Conservation (phyloP, 1,140 invertebrate species). For the Pseudomyrmex pallidus region DNA sequence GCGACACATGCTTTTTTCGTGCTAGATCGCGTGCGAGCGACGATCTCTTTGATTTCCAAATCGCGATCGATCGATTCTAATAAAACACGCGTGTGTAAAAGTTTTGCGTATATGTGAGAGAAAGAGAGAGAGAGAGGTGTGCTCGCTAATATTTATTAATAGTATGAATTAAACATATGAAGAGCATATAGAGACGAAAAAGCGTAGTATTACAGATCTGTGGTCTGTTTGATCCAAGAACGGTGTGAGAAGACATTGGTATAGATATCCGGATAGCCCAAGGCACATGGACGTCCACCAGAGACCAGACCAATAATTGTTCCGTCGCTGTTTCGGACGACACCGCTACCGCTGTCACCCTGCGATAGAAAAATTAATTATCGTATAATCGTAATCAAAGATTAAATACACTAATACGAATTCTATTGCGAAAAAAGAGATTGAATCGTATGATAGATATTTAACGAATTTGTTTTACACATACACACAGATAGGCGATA, state of each 20-base stretch:
- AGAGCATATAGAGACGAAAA: neutral
- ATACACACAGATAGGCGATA: no score
- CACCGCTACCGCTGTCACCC: slow-evolving; percentile 84
- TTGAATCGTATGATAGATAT: neutral
- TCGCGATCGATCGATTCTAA: no score
- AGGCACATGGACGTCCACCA: slow-evolving; percentile 88
- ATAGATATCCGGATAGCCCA: slow-evolving; percentile 86
- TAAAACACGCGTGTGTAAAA: no score
- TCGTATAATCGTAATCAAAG: neutral
- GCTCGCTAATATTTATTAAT: slow-evolving; percentile 1
- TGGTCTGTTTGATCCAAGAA: neutral
- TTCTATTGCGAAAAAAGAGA: neutral
- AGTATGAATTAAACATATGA: neutral
- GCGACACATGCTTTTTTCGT: no score
- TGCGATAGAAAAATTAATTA: slow-evolving; percentile 43
- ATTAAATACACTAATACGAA: neutral
- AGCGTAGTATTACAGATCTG: neutral
- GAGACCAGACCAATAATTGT: slow-evolving; percentile 86
- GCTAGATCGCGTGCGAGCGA: no score
- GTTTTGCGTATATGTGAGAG: no score
- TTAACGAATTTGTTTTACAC: neutral
- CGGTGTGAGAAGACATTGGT: slow-evolving; percentile 73
- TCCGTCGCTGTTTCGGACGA: slow-evolving; percentile 72
- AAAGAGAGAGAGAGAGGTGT: neutral
- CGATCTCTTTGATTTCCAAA: no score